These are phyloP conservation scores for Nomada ruficornis DNA, from an alignment of 2,888 invertebrate genomes.

Conservation along the genomic window DNA sequence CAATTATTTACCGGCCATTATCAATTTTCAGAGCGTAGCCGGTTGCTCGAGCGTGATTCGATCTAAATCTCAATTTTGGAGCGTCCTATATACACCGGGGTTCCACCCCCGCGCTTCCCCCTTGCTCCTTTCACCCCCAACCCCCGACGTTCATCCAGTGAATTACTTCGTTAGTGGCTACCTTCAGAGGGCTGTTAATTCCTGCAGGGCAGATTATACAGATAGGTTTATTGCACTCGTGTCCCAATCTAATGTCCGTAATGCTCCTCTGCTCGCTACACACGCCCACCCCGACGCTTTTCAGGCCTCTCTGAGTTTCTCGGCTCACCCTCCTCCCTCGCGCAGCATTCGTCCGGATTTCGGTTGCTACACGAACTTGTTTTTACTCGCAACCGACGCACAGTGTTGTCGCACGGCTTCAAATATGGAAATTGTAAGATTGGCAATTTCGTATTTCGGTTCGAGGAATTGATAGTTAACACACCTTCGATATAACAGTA, in stretches of 20 bases:
- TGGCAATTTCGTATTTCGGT: too few species aligned
- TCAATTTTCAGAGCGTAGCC: constrained; percentile 43
- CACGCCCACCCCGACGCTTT: constrained; percentile 56
- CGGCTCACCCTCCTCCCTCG: constrained; percentile 35
- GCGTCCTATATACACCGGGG: constrained; percentile 66
- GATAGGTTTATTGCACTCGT: constrained; percentile 85
- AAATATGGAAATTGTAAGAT: too few species aligned
- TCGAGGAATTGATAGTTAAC: too few species aligned
- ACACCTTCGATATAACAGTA: too few species aligned
- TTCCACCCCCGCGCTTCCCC: constrained; percentile 46
- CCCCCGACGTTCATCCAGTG: constrained; percentile 83
- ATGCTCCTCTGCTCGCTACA: constrained; percentile 80
- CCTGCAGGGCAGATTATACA: constrained; percentile 85
- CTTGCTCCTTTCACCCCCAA: constrained; percentile 51
- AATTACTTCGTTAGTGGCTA: constrained; percentile 85
- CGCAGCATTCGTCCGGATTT: constrained; percentile 30
- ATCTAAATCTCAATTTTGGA: constrained; percentile 83
- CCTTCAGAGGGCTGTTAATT: constrained; percentile 85
- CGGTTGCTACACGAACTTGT: neutral
- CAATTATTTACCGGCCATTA: constrained; percentile 72
- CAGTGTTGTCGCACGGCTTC: too few species aligned
- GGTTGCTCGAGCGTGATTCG: constrained; percentile 78
- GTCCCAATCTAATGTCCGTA: constrained; percentile 84
- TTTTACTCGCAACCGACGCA: neutral
- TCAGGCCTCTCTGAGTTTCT: constrained; percentile 61